Base-by-base conservation (phyloP, 2,113 vertebrate genomes). In the Lichenostomus cassidix region DNA sequence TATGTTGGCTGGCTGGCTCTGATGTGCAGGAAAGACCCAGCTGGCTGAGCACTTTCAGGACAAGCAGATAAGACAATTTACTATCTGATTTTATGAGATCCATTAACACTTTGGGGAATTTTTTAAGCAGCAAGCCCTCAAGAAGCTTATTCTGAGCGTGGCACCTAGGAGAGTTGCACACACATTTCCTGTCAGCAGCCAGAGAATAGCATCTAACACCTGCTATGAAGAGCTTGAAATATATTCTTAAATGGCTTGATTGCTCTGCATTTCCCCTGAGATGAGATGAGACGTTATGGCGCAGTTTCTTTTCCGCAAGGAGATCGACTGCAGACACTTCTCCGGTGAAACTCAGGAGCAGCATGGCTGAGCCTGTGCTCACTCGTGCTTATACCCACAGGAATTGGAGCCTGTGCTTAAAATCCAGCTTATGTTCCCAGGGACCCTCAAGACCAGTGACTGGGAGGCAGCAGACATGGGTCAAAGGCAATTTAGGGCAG, bases 181-280 rank as follows among this genome's bases (percentile, higher is more conserved):
- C 92, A 94, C 73, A 89, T 95, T 95, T 95, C 94, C 94, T 95
- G 93, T 96, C 92, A 97, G 90, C 91, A 97, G 93, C 46, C 33
- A 0, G 55, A 94, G 91, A 96, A 94, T 13, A 47, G 91, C 83
- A 78, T 85, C 83, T 95, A 95, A 93, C 94, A 93, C 88, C 95
- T 94, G 95, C 93, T 92, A 87, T 64, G 92, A 93, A 87, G 80
- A 92, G 88, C 86, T 64, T 90, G 89, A 96, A 92, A 92, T 96
- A 94, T 89, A 92, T 90, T 96, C 90, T 93, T 96, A 96, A 94
- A 95, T 88, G 91, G 41, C 85, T 93, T 96, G 96, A 97, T 96
- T 96, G 83, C 94, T 94, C 53, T 94, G 87, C 83, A 71, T 96
- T 92, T 95, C 94, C 77, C 92, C 68, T 49, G 95, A 69, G 94